Conservation (phyloP, 2,113 vertebrate genomes). For the Podocnemis expansa region DNA sequence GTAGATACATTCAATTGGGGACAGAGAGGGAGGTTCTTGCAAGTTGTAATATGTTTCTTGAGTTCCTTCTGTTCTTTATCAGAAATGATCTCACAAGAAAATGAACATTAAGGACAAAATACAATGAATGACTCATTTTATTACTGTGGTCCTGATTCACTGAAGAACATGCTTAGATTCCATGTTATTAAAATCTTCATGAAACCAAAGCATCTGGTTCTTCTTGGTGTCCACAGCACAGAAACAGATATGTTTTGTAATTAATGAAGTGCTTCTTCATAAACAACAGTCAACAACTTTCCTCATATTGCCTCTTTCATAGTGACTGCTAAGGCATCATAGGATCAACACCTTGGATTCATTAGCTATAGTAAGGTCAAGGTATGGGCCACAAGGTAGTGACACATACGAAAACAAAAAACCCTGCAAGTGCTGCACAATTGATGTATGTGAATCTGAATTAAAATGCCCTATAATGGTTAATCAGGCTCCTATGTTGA, state of each 20-base stretch:
- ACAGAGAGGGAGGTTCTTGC: neutral
- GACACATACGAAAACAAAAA: neutral
- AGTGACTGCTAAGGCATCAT: neutral
- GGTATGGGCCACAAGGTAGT: neutral
- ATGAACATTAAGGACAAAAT: neutral
- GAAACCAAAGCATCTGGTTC: neutral
- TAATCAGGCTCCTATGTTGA: neutral
- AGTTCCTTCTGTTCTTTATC: neutral
- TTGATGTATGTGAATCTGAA: neutral
- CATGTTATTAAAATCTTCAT: neutral
- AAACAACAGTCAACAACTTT: neutral
- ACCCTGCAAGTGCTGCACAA: neutral
- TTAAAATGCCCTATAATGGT: neutral
- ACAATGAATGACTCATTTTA: neutral
- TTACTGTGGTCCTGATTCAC: neutral
- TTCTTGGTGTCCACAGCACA: neutral
- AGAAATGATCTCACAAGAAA: neutral
- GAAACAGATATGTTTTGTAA: neutral
- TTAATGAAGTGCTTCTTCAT: neutral
- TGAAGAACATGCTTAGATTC: neutral
- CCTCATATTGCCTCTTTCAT: neutral
- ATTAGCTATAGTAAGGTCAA: neutral
- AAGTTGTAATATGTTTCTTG: conserved; percentile 4
- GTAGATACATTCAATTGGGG: neutral
- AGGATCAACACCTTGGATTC: neutral